Evolutionary conservation across 2,888 invertebrate species (phyloP).

Genomic region (Anaspis maculata): DNA sequence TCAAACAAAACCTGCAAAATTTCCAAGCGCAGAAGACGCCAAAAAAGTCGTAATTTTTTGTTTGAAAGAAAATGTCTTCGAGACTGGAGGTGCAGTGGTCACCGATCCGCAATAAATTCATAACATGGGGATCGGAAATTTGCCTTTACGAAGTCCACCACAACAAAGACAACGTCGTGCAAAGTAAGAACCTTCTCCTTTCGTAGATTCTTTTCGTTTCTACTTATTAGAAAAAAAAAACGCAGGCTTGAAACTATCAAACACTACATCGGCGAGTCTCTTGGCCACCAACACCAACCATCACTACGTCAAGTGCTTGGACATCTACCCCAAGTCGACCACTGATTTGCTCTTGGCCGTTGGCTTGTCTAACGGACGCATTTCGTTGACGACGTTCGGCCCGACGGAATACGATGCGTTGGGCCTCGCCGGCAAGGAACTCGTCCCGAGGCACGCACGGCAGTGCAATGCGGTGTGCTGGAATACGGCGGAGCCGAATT

Average conservation of each 20-base stretch:
- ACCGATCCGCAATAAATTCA: conserved; percentile 73
- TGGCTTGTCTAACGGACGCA: conserved; percentile 83
- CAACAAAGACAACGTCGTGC: conserved; percentile 48
- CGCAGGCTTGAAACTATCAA: conserved; percentile 49
- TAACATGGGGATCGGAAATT: conserved; percentile 87
- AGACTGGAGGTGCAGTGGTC: conserved; percentile 83
- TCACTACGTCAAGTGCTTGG: conserved; percentile 77
- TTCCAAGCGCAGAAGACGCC: too few species aligned
- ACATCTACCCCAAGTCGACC: conserved; percentile 72
- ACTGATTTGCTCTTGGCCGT: conserved; percentile 76
- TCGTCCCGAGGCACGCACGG: conserved; percentile 79
- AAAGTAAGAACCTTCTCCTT: conserved; percentile 18
- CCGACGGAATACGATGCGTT: conserved; percentile 56
- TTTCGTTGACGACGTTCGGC: conserved; percentile 70
- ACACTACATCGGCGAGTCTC: conserved; percentile 59
- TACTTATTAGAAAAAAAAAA: background rate
- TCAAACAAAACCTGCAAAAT: too few species aligned
- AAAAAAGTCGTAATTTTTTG: too few species aligned
- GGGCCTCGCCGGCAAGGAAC: conserved; percentile 66
- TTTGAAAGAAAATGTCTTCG: conserved; percentile 45
- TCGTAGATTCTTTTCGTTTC: background rate
- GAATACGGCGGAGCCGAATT: conserved; percentile 74
- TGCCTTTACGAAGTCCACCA: conserved; percentile 72
- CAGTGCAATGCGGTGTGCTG: conserved; percentile 83
- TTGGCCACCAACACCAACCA: conserved; percentile 65